Percentiles rank a stretch among this genome's conserved stretches.
Conservation (phyloP, 2,888 invertebrate species). For the Brachyptera risi region DNA sequence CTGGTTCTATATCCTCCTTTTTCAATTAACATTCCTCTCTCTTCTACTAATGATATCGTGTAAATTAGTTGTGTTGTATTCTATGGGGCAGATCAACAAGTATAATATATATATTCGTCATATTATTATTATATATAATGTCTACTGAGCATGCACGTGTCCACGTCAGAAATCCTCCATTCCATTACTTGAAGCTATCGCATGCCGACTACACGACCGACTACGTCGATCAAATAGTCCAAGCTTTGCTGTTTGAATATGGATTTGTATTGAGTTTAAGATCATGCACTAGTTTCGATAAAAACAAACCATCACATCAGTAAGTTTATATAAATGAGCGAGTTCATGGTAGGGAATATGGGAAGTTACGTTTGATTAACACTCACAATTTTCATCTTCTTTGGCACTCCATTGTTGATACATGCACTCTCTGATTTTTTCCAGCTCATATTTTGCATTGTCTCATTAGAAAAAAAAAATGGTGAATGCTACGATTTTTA, state of each 20-base stretch:
- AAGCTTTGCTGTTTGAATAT: slow-evolving; percentile 5
- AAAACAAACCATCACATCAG: background rate
- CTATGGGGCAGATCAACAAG: slow-evolving; percentile 6
- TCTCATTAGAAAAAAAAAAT: too few species aligned
- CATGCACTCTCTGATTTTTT: too few species aligned
- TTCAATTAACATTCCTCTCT: slow-evolving; percentile 19
- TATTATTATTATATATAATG: background rate
- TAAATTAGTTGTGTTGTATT: slow-evolving; percentile 6
- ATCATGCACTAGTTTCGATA: background rate
- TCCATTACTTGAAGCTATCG: slow-evolving; percentile 7
- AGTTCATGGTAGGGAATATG: too few species aligned
- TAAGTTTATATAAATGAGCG: too few species aligned
- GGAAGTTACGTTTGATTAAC: too few species aligned
- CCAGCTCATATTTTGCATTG: too few species aligned
- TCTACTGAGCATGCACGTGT: slow-evolving; percentile 7
- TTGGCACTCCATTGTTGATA: too few species aligned
- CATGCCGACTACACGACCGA: too few species aligned
- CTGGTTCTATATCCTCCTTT: slow-evolving; percentile 5
- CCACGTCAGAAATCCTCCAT: slow-evolving; percentile 15
- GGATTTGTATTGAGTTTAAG: too few species aligned
- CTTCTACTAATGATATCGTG: slow-evolving; percentile 8
- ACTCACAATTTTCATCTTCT: too few species aligned
- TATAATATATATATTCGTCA: too few species aligned
- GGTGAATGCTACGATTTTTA: too few species aligned
- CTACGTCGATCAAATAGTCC: background rate